Percentiles rank a stretch among this genome's conserved stretches.
phyloP scores from a whole-genome alignment of 2,888 invertebrate species.

The Amphimallon solstitiale region DNA sequence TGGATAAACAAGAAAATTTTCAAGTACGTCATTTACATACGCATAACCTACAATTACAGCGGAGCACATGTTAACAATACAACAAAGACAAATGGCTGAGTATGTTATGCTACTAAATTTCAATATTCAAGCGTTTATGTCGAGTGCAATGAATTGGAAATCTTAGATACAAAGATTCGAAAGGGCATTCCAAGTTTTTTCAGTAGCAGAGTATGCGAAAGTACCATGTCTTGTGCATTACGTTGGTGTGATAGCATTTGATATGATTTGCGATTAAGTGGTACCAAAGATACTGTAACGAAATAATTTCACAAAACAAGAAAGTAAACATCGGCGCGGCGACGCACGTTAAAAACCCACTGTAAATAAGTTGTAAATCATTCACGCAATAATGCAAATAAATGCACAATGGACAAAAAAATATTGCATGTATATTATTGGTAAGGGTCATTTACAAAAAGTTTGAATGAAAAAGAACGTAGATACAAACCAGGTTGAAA shows the following conservation, averaged over 20 bases:
- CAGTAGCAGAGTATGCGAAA: background rate
- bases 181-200: background rate
- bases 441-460: conserved; percentile 39
- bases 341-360: too few relatives aligned
- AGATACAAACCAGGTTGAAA: conserved; percentile 14
- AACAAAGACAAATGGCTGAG: too few relatives aligned
- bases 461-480: conserved; percentile 32
- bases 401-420: conserved; percentile 17
- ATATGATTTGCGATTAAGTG: background rate
- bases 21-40: too few relatives aligned
- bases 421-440: conserved; percentile 37
- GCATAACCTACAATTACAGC: too few relatives aligned
- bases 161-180: background rate
- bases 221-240: background rate
- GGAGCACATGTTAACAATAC: too few relatives aligned
- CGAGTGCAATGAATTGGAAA: background rate
- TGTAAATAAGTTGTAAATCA: too few relatives aligned
- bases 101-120: too few relatives aligned
- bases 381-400: conserved; percentile 33
- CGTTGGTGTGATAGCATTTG: background rate
- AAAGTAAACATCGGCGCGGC: too few relatives aligned
- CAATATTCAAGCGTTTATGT: background rate
- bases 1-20: too few relatives aligned
- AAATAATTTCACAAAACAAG: too few relatives aligned
- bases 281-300: background rate